A percentile compares a stretch with the other conserved stretches of the same genome.
phyloP scores from a whole-genome alignment of 37 sponge, comb jelly and placozoan species.

The Hormiphora californensis region DNA sequence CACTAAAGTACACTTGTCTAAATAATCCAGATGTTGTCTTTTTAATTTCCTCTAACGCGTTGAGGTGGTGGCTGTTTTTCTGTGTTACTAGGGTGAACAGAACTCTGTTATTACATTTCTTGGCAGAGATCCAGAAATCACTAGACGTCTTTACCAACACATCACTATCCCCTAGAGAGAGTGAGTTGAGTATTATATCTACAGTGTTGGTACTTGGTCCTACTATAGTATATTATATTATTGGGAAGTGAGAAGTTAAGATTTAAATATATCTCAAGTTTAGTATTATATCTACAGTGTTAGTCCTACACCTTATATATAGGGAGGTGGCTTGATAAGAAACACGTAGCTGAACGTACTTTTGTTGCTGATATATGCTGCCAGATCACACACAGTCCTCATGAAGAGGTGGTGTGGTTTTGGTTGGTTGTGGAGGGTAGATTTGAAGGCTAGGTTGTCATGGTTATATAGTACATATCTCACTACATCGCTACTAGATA shows the following conservation, averaged over 20 bases:
- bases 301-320: too few species aligned
- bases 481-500: background rate
- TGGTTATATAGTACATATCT: conserved; percentile 45
- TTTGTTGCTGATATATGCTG: conserved; percentile 4
- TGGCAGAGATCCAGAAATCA: conserved; percentile 50
- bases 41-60: background rate
- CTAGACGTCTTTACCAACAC: background rate
- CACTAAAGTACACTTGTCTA: conserved; percentile 11
- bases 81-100: background rate
- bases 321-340: too few species aligned
- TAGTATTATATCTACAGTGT: too few species aligned
- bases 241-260: too few species aligned
- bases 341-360: too few species aligned
- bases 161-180: conserved; percentile 4
- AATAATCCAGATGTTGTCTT: background rate
- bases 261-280: too few species aligned
- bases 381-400: background rate
- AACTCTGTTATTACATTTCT: conserved; percentile 16
- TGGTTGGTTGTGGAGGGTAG: conserved; percentile 12
- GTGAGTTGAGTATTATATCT: too few species aligned
- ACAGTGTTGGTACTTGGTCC: too few species aligned
- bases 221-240: too few species aligned
- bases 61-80: conserved; percentile 16
- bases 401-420: background rate
- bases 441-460: conserved; percentile 31